Evolutionary conservation across 2,113 vertebrate genomes (phyloP), one percentile per base, ranked within the genome.

Genomic region (Panthera uncia): DNA sequence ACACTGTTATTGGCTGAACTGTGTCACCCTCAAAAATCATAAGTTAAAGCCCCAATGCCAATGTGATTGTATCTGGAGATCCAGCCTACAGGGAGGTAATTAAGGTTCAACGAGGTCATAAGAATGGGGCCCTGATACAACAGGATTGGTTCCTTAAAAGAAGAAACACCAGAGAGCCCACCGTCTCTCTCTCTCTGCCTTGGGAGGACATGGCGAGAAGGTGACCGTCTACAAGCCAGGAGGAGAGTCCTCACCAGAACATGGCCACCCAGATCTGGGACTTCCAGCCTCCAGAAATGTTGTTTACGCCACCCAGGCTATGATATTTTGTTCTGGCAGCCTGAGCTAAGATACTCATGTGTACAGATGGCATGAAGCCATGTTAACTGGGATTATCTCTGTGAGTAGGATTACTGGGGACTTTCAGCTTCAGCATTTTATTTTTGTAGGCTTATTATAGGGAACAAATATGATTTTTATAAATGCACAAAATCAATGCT

Each of bases 401-500:
- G 36, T 50, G 82, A 81, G 23, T 38, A 11, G 10, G 41, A 29
- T 48, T 41, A 89, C 61, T 52, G 21, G 33, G 93, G 48, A 52
- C 65, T 79, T 93, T 19, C 48, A 63, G 15, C 29, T 61, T 85
- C 25, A 89, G 78, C 38, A 7, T 76, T 82, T 73, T 82, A 50
- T 61, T 90, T 81, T 89, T 69, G 33, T 57, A 50, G 41, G 15
- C 69, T 87, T 85, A 21, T 86, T 50, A 52, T 21, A 81, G 57
- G 31, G 31, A 85, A 9, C 23, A 91, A 83, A 14, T 41, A n/a
- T 45, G 38, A 73, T 66, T 92, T 84, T 79, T 66, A 84, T 69
- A 88, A 79, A 55, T 31, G 27, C 92, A 88, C 36, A 84, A 88
- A 94, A 50, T 38, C 71, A 91, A 65, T 61, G 83, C 11, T 41